Percentiles rank a stretch among this genome's conserved stretches.
Evolutionary conservation across 2,113 vertebrate species (phyloP).

Genomic region (Bubalus kerabau): DNA sequence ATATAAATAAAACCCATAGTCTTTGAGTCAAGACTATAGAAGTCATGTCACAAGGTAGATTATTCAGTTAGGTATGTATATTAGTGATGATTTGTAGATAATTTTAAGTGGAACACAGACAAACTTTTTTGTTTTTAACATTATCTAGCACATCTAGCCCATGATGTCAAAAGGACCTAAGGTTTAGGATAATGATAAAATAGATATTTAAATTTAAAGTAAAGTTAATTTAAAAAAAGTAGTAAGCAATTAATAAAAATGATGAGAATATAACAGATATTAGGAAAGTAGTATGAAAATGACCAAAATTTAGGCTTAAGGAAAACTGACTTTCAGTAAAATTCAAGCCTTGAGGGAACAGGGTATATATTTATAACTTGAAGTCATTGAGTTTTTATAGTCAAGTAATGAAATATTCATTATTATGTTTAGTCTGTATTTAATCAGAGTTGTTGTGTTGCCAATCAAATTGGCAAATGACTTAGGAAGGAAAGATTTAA

Average conservation of each 20-base stretch:
- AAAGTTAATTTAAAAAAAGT: neutral
- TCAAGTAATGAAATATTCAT: slow-evolving; percentile 19
- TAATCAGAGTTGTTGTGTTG: neutral
- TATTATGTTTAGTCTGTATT: neutral
- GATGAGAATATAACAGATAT: neutral
- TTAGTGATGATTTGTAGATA: neutral
- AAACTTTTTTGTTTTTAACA: neutral
- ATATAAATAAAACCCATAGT: neutral
- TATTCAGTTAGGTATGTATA: neutral
- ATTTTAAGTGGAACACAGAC: neutral
- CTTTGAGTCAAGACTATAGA: neutral
- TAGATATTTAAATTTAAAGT: neutral
- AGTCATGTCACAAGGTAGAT: neutral
- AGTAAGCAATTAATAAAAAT: neutral
- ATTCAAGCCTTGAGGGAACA: neutral
- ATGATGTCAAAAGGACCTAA: neutral
- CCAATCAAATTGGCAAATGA: slow-evolving; percentile 20
- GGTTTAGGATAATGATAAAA: neutral
- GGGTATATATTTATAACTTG: neutral
- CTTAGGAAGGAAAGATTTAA: neutral
- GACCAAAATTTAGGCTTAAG: neutral
- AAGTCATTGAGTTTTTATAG: neutral
- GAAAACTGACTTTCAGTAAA: slow-evolving; percentile 21
- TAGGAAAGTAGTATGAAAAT: slow-evolving; percentile 9
- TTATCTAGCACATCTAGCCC: neutral